Evolutionary conservation across 2,888 invertebrate species (phyloP).

Genomic region (Cheilosia soror): DNA sequence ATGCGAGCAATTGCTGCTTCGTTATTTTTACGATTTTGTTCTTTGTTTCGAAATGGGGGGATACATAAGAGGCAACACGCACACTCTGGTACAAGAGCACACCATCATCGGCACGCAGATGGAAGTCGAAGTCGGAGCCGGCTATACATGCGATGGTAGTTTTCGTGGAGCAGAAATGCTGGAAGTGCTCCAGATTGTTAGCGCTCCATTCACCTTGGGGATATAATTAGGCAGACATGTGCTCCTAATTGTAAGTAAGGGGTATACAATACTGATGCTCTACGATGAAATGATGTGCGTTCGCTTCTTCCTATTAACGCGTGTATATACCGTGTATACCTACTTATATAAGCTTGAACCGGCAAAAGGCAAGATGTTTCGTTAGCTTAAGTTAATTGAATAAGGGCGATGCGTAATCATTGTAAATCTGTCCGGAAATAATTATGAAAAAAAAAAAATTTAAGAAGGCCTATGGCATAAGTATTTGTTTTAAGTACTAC

Average conservation of each 20-base stretch:
- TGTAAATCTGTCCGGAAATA: neutral
- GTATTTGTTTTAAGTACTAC: no score
- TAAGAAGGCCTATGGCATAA: no score
- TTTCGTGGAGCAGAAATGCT: conserved; percentile 33
- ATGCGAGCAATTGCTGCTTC: conserved; percentile 65
- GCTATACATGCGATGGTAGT: conserved; percentile 47
- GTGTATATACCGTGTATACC: no score
- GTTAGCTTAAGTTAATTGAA: conserved; percentile 34
- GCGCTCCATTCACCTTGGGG: conserved; percentile 71
- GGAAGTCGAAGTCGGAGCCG: neutral
- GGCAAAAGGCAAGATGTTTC: conserved; percentile 22
- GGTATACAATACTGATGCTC: conserved; percentile 2
- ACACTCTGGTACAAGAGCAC: conserved; percentile 26
- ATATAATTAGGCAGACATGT: conserved; percentile 73
- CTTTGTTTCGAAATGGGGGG: conserved; percentile 11
- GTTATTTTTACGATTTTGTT: conserved; percentile 59
- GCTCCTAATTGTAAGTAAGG: conserved; percentile 60
- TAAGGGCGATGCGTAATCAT: neutral
- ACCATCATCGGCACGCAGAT: conserved; percentile 35
- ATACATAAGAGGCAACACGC: conserved; percentile 53
- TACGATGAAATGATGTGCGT: conserved; percentile 1
- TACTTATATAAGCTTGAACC: neutral
- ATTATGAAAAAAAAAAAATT: neutral
- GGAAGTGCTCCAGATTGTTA: conserved; percentile 63
- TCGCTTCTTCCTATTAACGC: neutral